Percentiles rank a stretch among this genome's conserved stretches.
phyloP scores from a whole-genome alignment of 2,113 vertebrate species.

The Plecturocebus donacophilus region DNA sequence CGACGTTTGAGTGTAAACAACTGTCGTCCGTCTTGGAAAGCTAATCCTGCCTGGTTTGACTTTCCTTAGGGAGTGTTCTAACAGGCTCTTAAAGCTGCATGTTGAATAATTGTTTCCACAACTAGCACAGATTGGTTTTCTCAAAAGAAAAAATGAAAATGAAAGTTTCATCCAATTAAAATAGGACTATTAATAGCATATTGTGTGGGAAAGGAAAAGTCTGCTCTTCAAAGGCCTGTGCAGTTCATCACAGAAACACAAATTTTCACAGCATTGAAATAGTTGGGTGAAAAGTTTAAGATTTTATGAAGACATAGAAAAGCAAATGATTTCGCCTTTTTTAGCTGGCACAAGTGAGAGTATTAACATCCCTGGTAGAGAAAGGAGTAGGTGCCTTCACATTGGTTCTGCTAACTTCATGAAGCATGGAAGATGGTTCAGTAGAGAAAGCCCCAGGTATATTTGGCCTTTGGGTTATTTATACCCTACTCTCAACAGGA shows the following conservation, averaged over 20 bases:
- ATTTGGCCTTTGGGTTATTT: background rate
- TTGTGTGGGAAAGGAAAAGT: slow-evolving; percentile 60
- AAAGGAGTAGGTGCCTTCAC: background rate
- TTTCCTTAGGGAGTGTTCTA: slow-evolving; percentile 80
- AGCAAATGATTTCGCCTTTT: background rate
- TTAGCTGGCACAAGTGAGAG: background rate
- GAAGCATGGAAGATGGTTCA: background rate
- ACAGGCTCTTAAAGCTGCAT: slow-evolving; percentile 69
- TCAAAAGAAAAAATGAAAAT: slow-evolving; percentile 81
- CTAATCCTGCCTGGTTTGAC: slow-evolving; percentile 77
- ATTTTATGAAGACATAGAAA: background rate
- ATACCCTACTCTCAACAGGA: background rate
- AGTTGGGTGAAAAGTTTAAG: slow-evolving; percentile 8
- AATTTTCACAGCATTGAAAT: background rate
- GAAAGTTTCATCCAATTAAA: slow-evolving; percentile 81
- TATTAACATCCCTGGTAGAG: background rate
- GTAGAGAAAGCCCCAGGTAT: background rate
- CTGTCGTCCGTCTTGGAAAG: slow-evolving; percentile 80
- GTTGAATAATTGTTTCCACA: slow-evolving; percentile 84
- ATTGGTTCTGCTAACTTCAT: too few species aligned
- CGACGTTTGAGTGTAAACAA: slow-evolving; percentile 82
- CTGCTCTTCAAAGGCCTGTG: slow-evolving; percentile 33
- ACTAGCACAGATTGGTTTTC: slow-evolving; percentile 80
- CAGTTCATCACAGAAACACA: slow-evolving; percentile 18
- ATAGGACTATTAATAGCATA: slow-evolving; percentile 78